Percentiles rank a stretch among this genome's conserved stretches.
Evolutionary conservation across 1,140 invertebrate species (phyloP).

Genomic region (Drosophila rhopaloa): DNA sequence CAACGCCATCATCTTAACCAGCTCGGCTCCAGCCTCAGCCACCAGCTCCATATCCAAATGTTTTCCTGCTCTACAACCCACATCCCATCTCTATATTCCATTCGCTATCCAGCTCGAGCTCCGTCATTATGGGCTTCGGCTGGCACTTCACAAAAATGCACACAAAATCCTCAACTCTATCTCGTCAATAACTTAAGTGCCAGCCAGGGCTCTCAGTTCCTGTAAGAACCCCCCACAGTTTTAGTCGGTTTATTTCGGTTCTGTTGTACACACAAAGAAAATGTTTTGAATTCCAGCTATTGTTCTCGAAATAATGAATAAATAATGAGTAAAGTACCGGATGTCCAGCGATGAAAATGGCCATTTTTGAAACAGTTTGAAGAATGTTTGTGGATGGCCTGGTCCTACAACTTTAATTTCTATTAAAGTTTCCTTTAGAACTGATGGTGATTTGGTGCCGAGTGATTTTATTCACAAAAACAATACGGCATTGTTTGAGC

Average conservation of each 20-base stretch:
- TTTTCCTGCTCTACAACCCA: background rate
- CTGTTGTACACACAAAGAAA: slow-evolving; percentile 17
- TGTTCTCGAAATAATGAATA: background rate
- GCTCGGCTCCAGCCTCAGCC: slow-evolving; percentile 20
- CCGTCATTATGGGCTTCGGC: slow-evolving; percentile 72
- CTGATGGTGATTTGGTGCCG: too few relatives aligned
- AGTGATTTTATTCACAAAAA: too few relatives aligned
- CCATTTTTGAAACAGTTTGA: background rate
- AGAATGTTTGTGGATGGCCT: background rate
- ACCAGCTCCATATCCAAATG: slow-evolving; percentile 16
- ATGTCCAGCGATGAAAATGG: background rate
- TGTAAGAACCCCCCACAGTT: slow-evolving; percentile 16
- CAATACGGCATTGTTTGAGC: too few relatives aligned
- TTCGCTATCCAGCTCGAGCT: slow-evolving; percentile 24
- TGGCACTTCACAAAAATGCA: slow-evolving; percentile 80
- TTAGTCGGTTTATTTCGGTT: slow-evolving; percentile 24
- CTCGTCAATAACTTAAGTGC: slow-evolving; percentile 78
- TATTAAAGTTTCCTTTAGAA: too few relatives aligned
- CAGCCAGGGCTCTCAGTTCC: slow-evolving; percentile 32
- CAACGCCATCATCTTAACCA: slow-evolving; percentile 40
- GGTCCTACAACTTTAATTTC: too few relatives aligned
- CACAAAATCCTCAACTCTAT: slow-evolving; percentile 83
- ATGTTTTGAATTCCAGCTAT: background rate
- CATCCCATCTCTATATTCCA: slow-evolving; percentile 28
- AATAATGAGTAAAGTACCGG: background rate